A percentile compares a stretch with the other conserved stretches of the same genome.
Conservation (phyloP, 2,888 invertebrate species). For the Lypha dubia region DNA sequence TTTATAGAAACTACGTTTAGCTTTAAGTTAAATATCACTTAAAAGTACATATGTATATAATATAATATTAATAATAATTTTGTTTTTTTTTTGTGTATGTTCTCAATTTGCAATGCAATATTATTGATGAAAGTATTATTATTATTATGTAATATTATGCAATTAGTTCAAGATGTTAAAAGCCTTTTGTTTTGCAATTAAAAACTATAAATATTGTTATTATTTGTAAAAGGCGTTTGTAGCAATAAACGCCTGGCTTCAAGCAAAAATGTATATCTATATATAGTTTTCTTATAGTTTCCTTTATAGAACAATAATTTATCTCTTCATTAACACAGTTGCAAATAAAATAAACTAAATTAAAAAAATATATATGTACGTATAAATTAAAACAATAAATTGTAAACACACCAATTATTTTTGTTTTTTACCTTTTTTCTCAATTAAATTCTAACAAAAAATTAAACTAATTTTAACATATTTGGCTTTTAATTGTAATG, state of each 20-base stretch:
- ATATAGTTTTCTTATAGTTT: neutral
- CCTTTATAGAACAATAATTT: slow-evolving; percentile 16
- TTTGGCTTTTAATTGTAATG: slow-evolving; percentile 69
- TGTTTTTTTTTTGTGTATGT: slow-evolving; percentile 50
- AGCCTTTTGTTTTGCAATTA: slow-evolving; percentile 34
- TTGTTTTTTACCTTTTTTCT: slow-evolving; percentile 12
- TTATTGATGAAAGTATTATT: slow-evolving; percentile 50
- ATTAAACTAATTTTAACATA: slow-evolving; percentile 67
- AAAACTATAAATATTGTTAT: slow-evolving; percentile 42
- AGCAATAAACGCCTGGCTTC: slow-evolving; percentile 34
- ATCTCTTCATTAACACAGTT: slow-evolving; percentile 46
- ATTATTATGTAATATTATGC: slow-evolving; percentile 20
- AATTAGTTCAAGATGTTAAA: slow-evolving; percentile 42
- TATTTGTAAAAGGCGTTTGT: slow-evolving; percentile 7
- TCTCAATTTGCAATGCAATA: slow-evolving; percentile 53
- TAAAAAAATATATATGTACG: slow-evolving; percentile 19
- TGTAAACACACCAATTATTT: slow-evolving; percentile 42
- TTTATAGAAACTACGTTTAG: slow-evolving; percentile 69
- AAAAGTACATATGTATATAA: slow-evolving; percentile 65
- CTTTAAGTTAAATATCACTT: slow-evolving; percentile 73
- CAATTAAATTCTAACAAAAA: slow-evolving; percentile 42
- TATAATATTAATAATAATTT: slow-evolving; percentile 56
- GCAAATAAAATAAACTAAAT: slow-evolving; percentile 40
- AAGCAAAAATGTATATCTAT: slow-evolving; percentile 38
- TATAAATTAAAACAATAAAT: slow-evolving; percentile 41